phyloP scores from a whole-genome alignment of 2,797 vertebrate genomes.

The Platyrinchus mystaceus region DNA sequence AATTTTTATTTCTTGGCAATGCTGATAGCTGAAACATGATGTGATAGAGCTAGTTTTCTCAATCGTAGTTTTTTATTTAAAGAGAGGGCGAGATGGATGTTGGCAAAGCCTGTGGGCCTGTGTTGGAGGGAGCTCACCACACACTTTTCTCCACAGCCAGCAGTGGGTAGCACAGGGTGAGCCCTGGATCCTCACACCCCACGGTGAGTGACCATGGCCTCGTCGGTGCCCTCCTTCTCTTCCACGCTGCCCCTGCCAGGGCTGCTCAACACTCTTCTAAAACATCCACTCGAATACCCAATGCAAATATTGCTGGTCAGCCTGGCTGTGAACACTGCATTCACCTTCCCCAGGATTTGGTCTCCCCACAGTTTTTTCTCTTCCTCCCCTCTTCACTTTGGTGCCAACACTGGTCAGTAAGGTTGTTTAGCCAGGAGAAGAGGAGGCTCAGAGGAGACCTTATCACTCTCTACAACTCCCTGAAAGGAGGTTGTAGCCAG shows the following conservation, averaged over 20 bases:
- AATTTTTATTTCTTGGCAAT: background rate
- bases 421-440: background rate
- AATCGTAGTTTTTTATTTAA: background rate
- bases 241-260: accelerated
- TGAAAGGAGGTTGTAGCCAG: no score
- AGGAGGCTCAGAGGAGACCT: no score
- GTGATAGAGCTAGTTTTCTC: background rate
- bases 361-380: background rate
- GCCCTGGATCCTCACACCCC: background rate
- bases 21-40: background rate
- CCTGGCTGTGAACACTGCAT: accelerated
- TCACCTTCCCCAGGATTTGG: background rate
- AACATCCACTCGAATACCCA: accelerated
- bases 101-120: accelerated
- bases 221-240: accelerated
- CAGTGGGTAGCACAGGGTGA: accelerated
- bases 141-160: accelerated
- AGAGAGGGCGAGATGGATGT: accelerated
- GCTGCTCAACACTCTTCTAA: accelerated
- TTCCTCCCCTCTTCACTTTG: background rate
- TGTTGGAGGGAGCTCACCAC: accelerated
- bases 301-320: accelerated
- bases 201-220: accelerated
- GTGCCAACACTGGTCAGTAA: background rate
- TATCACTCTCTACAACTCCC: background rate